A percentile compares a stretch with the other conserved stretches of the same genome.
These are phyloP conservation scores for Pseudopipra pipra DNA, from an alignment of 2,113 vertebrate genomes.

Conservation along the genomic window DNA sequence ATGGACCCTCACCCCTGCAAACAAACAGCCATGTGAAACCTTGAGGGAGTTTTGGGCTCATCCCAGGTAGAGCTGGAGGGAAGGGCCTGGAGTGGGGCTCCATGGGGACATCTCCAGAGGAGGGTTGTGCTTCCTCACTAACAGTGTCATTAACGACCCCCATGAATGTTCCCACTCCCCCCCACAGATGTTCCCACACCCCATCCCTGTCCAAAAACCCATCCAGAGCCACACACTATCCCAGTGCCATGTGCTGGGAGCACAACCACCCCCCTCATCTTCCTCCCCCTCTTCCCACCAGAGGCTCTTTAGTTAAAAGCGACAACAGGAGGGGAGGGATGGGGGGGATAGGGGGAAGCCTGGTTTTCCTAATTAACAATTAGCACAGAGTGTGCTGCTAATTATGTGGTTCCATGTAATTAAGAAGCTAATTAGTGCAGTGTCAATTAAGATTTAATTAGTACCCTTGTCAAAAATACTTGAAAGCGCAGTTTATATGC, in stretches of 20 bases:
- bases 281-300: background rate
- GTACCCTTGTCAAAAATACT: slow-evolving; percentile 74
- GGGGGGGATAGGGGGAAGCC: background rate
- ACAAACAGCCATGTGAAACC: accelerated
- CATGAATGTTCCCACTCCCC: background rate
- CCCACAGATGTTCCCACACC: background rate
- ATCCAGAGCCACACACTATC: background rate
- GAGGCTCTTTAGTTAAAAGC: slow-evolving; percentile 51
- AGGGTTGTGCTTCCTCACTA: background rate
- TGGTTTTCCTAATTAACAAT: slow-evolving; percentile 78
- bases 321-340: slow-evolving; percentile 14
- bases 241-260: background rate
- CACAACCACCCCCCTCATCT: accelerated
- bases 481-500: slow-evolving; percentile 66
- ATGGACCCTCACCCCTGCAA: background rate
- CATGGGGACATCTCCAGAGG: background rate
- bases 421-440: slow-evolving; percentile 83
- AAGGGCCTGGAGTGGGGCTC: background rate
- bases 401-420: slow-evolving; percentile 82
- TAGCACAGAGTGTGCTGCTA: slow-evolving; percentile 74
- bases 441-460: slow-evolving; percentile 85
- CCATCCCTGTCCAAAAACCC: background rate
- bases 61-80: background rate
- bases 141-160: background rate
- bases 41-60: accelerated